Evolutionary conservation across 2,113 vertebrate species (phyloP).

Genomic region (Calypte anna): DNA sequence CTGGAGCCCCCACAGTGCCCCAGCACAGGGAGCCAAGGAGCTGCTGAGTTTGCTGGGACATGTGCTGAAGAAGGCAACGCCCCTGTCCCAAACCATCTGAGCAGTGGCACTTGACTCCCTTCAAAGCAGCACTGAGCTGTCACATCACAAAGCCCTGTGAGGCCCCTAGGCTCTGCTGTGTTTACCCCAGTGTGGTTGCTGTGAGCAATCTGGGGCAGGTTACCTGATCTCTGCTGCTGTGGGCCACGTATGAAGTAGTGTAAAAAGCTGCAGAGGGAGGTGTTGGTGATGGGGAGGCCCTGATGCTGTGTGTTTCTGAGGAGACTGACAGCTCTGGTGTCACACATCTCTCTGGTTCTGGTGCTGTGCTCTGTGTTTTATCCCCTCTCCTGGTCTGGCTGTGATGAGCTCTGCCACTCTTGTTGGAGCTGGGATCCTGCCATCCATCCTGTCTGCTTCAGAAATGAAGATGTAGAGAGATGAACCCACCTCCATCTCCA

Average conservation of each 20-base stretch:
- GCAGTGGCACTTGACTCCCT: accelerated
- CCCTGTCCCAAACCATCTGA: background rate
- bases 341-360: too few species aligned
- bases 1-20: background rate
- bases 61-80: background rate
- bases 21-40: background rate
- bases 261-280: background rate
- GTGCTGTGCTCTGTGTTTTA: background rate
- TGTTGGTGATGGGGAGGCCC: background rate
- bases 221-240: background rate
- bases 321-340: background rate
- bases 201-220: too few species aligned
- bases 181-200: accelerated
- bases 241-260: accelerated
- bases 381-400: accelerated
- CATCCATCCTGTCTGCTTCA: accelerated
- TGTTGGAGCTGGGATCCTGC: background rate
- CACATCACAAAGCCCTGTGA: background rate
- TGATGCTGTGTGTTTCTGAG: background rate
- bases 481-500: background rate
- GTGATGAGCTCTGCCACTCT: background rate
- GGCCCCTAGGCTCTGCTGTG: background rate
- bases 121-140: background rate
- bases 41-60: accelerated
- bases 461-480: background rate